These are phyloP conservation scores for Fopius arisanus DNA, from an alignment of 1,140 invertebrate genomes.

Conservation along the genomic window DNA sequence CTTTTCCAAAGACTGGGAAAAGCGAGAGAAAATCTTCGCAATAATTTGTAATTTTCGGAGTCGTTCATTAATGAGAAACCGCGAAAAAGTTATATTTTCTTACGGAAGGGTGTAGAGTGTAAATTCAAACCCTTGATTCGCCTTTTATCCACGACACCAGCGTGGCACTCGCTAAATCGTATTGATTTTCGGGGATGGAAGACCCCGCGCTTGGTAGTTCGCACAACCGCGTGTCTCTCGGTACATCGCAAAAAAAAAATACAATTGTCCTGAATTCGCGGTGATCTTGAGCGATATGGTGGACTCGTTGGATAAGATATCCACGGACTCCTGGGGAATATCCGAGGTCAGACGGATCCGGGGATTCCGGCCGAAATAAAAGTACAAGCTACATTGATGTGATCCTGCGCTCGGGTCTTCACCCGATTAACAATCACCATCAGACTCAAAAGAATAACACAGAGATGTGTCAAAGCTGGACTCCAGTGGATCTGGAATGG, in stretches of 20 bases:
- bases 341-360: not conserved
- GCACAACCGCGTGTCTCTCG: not conserved
- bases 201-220: not conserved
- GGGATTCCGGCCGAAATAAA: not conserved
- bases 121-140: not conserved
- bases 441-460: conserved; percentile 40
- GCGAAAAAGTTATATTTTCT: too few species aligned
- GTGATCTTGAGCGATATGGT: not conserved
- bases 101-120: too few species aligned
- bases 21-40: too few species aligned
- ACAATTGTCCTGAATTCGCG: not conserved
- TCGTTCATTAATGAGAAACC: too few species aligned
- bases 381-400: not conserved
- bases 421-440: conserved; percentile 21
- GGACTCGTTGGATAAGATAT: too few species aligned
- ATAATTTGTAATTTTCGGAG: too few species aligned
- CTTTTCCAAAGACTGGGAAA: too few species aligned
- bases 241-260: not conserved
- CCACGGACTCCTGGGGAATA: too few species aligned
- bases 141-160: not conserved
- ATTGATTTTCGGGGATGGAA: not conserved
- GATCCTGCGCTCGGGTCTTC: not conserved
- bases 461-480: conserved; percentile 43
- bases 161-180: not conserved
- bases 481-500: conserved; percentile 33